Evolutionary conservation across 2,888 invertebrate genomes (phyloP), one percentile per base, ranked within the genome.

Genomic region (Nemapogon koenigi): DNA sequence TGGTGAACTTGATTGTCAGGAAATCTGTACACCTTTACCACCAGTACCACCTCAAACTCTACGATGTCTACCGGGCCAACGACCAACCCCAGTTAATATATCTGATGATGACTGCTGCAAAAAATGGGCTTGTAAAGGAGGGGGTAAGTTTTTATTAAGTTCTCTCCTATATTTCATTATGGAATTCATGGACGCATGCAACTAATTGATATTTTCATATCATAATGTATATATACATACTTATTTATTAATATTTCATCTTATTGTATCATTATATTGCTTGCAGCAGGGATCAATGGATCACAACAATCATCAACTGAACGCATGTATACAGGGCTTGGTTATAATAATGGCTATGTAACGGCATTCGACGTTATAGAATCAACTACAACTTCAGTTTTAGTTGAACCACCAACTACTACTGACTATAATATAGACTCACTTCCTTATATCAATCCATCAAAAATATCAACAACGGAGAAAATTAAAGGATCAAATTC

Each of bases 1-100:
- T 62, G 93, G 94, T 11, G 90, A 89, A 46, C 81, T 95, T 13
- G 89, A 92, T 43, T 95, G 95, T 52, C 88, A 90, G 46, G 86
- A 88, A 25, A 84, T 87, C 10, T 95, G 95, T 66, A 84, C 89
- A 2, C 89, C 90, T 0, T 83, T 94, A 1, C 76, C 90, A 1
- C 85, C 89, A 0, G 51, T 86, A 17, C 94, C 94, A 0, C 94
- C 94, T 0, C 70, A 85, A 18, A 83, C 82, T 38, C 63, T 94
- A 41, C 83, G 84, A 1, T 95, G 94, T 54, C 84, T 87, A 4
- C 83, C 86, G 0, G 73, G 83, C 47, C 88, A 89, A 11, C 78
- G 83, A 4, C 81, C 92, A 1, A 73, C 82, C 2, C 75, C 82
- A 30, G 82, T 84, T 42, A 85, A 86, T 48, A 66, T 76, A 37